These are phyloP conservation scores for Cryptus viduatorius DNA, from an alignment of 2,888 invertebrate genomes.

Conservation along the genomic window DNA sequence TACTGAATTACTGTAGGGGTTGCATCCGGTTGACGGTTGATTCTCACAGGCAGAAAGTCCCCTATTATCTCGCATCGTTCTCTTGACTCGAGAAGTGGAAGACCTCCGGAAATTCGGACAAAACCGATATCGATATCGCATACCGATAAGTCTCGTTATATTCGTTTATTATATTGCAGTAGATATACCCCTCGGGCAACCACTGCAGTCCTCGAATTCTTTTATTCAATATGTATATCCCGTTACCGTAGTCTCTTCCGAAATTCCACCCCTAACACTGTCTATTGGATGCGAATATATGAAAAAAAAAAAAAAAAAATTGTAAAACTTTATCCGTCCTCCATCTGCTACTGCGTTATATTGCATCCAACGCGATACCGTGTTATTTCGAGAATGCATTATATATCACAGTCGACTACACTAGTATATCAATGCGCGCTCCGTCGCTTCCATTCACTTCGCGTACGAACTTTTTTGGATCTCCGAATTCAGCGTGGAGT, in stretches of 20 bases:
- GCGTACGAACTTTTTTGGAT: conserved; percentile 14
- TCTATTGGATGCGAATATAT: neutral
- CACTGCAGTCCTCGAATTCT: neutral
- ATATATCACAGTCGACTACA: neutral
- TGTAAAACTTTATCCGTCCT: neutral
- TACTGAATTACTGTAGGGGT: neutral
- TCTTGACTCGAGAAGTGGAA: neutral
- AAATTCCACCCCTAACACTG: conserved; percentile 22
- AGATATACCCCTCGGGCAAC: neutral
- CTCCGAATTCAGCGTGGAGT: conserved; percentile 9
- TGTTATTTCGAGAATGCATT: neutral
- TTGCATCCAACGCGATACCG: neutral
- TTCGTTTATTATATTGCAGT: neutral
- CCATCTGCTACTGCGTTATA: conserved; percentile 1
- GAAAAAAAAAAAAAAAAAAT: conserved; percentile 2
- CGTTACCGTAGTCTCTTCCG: conserved; percentile 18
- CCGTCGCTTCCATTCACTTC: conserved; percentile 31
- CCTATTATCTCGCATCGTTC: neutral
- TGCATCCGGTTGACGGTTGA: conserved; percentile 1
- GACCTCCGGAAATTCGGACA: conserved; percentile 24
- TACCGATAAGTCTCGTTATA: neutral
- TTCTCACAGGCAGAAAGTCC: neutral
- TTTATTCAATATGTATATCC: neutral
- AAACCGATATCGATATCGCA: conserved; percentile 18
- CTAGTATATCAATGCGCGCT: conserved; percentile 42